Percentiles rank a stretch among this genome's conserved stretches.
Evolutionary conservation across 2,888 invertebrate species (phyloP).

Genomic region (Thymelicus lineola): DNA sequence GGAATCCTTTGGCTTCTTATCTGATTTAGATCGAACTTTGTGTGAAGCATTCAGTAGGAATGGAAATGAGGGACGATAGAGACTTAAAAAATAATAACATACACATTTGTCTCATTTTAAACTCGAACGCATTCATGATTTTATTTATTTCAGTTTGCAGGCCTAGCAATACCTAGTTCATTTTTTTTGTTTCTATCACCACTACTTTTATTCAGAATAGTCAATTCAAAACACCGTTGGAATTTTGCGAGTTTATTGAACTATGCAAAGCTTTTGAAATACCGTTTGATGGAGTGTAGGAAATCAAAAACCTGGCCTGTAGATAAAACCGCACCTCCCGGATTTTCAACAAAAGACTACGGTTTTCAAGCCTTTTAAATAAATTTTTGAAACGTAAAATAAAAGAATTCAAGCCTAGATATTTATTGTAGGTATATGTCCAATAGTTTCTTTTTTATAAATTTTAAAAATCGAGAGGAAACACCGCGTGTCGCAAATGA

Average conservation of each 20-base stretch:
- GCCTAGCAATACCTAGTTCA: not conserved
- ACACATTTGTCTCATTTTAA: too few species aligned
- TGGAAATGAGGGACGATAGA: too few species aligned
- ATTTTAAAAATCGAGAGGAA: not conserved
- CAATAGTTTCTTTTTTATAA: not conserved
- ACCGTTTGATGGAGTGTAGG: conserved; percentile 29
- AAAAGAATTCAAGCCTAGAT: not conserved
- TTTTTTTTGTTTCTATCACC: not conserved
- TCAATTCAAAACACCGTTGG: not conserved
- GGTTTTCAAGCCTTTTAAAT: conserved; percentile 15
- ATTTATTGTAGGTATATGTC: not conserved
- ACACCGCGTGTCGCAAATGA: too few species aligned
- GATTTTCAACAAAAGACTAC: conserved; percentile 27
- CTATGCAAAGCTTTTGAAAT: conserved; percentile 26
- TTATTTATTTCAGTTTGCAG: too few species aligned
- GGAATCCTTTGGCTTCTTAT: too few species aligned
- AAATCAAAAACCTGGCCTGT: conserved; percentile 26
- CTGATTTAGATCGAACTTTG: too few species aligned
- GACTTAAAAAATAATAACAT: too few species aligned
- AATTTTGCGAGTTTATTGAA: conserved; percentile 21
- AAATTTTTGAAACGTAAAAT: conserved; percentile 22
- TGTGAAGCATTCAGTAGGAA: too few species aligned
- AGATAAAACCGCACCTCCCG: conserved; percentile 17
- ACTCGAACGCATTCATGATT: too few species aligned
- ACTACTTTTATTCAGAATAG: not conserved